phyloP scores from a whole-genome alignment of 2,797 vertebrate species.

The Nannoperca australis region DNA sequence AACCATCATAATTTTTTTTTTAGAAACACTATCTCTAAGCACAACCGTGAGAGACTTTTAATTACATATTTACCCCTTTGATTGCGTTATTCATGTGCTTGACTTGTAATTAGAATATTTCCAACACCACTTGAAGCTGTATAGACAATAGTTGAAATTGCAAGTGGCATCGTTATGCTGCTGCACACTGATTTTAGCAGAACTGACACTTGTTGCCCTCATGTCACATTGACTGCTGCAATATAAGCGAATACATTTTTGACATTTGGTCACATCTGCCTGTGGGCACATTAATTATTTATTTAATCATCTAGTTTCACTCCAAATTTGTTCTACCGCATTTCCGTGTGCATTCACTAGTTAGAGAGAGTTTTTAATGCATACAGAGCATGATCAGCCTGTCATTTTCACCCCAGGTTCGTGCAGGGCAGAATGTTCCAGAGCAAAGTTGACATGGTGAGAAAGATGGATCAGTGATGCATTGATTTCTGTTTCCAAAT shows the following conservation, averaged over 20 bases:
- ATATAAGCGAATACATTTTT: constrained; percentile 42
- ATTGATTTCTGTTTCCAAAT: constrained; percentile 11
- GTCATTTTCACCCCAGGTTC: constrained; percentile 20
- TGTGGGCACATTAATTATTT: constrained; percentile 7
- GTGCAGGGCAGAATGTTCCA: background rate
- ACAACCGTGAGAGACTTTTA: background rate
- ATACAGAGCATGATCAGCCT: constrained; percentile 29
- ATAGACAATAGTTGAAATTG: constrained; percentile 15
- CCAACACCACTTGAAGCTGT: constrained; percentile 43
- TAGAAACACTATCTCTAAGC: background rate
- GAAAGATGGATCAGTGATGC: constrained; percentile 18
- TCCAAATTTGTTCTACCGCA: constrained; percentile 23
- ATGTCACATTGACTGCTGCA: constrained; percentile 22
- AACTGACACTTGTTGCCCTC: constrained; percentile 49
- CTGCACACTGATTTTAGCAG: constrained; percentile 49
- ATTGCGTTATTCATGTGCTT: constrained; percentile 42
- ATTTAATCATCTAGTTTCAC: constrained; percentile 34
- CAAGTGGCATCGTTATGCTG: constrained; percentile 20
- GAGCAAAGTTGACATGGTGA: constrained; percentile 39
- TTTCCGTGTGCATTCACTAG: constrained; percentile 29
- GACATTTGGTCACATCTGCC: constrained; percentile 54
- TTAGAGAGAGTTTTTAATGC: constrained; percentile 35
- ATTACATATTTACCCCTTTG: constrained; percentile 24
- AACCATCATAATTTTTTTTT: background rate
- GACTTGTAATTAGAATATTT: constrained; percentile 31